Evolutionary conservation across 2,113 vertebrate species (phyloP), one percentile per base, ranked within the genome.

Genomic region (Microtus montanus): DNA sequence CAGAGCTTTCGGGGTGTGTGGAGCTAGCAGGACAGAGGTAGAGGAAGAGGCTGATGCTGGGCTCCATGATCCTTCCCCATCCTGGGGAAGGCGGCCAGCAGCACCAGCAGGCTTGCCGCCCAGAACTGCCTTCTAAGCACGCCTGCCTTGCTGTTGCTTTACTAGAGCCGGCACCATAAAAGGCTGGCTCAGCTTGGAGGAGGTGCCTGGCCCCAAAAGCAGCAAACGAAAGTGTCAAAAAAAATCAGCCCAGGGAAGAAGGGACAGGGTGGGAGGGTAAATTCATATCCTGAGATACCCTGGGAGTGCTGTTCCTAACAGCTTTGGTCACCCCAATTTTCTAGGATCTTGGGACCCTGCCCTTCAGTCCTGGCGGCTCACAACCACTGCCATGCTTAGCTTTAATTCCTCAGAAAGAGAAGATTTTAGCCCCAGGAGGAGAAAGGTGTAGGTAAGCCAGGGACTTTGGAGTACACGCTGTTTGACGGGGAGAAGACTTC

Each of bases 141-240:
- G 26, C 92, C 83, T 95, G 47, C 10, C 0, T 12, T 66, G 90
- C 83, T 86, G 89, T 96, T 41, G 30, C 2, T 20, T 93, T 94
- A 97, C 96, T 94, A 97, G 90, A 92, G 93, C 78, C 71, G 86
- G 68, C 82, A 90, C 96, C 64, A 49, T 66, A 78, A 97, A 97
- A 98, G 97, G 96, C 87, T 1, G 71, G 63, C 12, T 83, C 89
- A 15, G 87, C 74, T 96, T 35, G 54, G 96, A 97, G 94, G 96
- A 96, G 97, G 96, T 8, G 83, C 89, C 83, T 28, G 80, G 95
- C 85, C 92, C 96, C n/a, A 61, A 98, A 96, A 95, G 64, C 71
- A 96, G 64, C 90, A 38, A 38, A 86, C 44, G 3, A 78, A 95
- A 95, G 83, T 75, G 94, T 95, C 95, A 96, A 96, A 97, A 49